Base-by-base conservation (phyloP, 23 tunicate genomes). In the Ascidia mentula region DNA sequence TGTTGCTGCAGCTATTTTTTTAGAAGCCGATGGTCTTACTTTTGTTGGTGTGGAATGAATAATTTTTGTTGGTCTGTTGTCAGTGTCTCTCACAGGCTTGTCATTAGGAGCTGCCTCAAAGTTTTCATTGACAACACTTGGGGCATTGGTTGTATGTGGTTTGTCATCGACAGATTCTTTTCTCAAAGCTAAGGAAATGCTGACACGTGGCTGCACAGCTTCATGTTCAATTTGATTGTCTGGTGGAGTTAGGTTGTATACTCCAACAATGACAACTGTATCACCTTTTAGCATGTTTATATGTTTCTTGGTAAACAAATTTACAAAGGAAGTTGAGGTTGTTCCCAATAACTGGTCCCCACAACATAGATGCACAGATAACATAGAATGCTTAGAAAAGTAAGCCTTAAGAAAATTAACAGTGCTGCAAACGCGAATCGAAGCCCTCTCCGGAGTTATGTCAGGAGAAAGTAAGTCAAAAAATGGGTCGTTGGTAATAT, bases 361-460 rank as follows among this genome's bases (percentile, higher is more conserved):
- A 74, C 88, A 87, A 71, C 99, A 95, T 46, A 95, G 79, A 53
- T 95, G 99, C 59, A 95, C 82, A 38, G 79, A 45, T 12, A 95
- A 34, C 18, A 73, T 76, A 7, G 98, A 53, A 30, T 70, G 70
- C 72, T 88, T 69, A 13, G 60, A 34, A 38, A 95, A 86, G 72
- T 82, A 95, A 22, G 81, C 32, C 40, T 83, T 82, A 26, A 95
- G 71, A 36, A 69, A 36, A 37, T 76, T 69, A 1, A 85, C 60
- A 1, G 96, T 85, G 32, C 92, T 85, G 18, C 91, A 77, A 33
- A 95, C 40, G 37, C 91, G 80, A 32, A 95, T 82, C 0, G 99
- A 87, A n/a, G 99, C 99, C 59, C 99, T 60, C 77, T 95, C 99
- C 15, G 96, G 96, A 17, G 90, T 81, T 53, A 95, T 87, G 35